phyloP scores from a whole-genome alignment of 2,113 vertebrate genomes.

The Cryptoleucopteryx plumbea region DNA sequence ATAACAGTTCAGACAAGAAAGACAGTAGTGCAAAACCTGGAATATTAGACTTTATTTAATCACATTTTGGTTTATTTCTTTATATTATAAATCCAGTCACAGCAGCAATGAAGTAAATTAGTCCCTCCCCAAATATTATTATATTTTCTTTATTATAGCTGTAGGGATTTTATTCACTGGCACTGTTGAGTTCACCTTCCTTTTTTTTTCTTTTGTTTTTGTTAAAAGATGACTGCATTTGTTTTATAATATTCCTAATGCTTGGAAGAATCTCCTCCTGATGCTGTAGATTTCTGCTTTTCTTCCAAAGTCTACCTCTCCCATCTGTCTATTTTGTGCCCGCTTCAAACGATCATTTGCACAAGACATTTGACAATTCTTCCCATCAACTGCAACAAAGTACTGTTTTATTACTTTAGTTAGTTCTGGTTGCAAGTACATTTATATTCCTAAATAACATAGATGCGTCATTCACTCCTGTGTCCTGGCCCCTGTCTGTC shows the following conservation, averaged over 20 bases:
- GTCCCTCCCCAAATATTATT: neutral
- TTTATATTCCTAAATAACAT: neutral
- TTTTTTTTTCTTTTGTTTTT: neutral
- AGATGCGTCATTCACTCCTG: neutral
- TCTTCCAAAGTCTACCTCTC: neutral
- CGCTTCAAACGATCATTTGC: neutral
- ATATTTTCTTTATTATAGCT: neutral
- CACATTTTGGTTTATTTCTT: neutral
- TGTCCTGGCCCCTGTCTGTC: neutral
- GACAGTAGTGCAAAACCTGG: neutral
- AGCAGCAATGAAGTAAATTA: neutral
- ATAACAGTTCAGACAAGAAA: neutral
- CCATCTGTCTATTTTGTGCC: neutral
- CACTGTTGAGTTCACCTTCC: neutral
- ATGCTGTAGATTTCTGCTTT: neutral
- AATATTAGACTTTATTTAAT: neutral
- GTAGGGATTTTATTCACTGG: neutral
- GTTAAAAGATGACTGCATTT: neutral
- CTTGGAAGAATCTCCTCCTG: neutral
- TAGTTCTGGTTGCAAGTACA: neutral
- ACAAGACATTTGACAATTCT: neutral
- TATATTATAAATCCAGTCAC: neutral
- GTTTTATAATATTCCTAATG: neutral
- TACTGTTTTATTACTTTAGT: neutral
- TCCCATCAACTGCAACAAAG: neutral